Percentiles rank a stretch among this genome's conserved stretches.
Evolutionary conservation across 2,113 vertebrate genomes (phyloP).

Genomic region (Alosa alosa): DNA sequence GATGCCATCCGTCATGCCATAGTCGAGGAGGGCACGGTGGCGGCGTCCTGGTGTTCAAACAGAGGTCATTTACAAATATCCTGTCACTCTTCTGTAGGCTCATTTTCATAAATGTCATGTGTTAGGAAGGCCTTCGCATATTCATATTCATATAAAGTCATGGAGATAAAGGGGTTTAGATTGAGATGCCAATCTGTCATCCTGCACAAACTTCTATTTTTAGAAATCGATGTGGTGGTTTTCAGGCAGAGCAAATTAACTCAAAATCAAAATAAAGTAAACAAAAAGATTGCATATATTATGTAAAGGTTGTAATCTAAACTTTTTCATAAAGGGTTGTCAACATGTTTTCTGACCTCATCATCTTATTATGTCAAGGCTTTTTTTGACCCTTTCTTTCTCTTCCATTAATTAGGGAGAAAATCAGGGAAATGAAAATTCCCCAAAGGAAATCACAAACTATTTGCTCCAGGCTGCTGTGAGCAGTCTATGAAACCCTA

Average conservation of each 20-base stretch:
- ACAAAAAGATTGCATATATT: neutral
- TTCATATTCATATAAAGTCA: neutral
- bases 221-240: neutral
- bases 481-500: neutral
- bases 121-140: neutral
- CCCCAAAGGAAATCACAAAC: neutral
- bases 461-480: neutral
- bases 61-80: neutral
- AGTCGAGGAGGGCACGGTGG: neutral
- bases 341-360: neutral
- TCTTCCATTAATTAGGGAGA: neutral
- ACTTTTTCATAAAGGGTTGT: neutral
- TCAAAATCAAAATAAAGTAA: neutral
- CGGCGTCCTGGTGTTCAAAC: neutral
- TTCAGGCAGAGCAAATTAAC: too few species aligned
- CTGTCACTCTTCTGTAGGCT: neutral
- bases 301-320: neutral
- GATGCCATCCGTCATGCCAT: neutral
- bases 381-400: neutral
- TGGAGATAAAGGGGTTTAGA: neutral
- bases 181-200: neutral
- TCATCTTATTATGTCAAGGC: neutral
- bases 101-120: neutral
- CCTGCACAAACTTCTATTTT: neutral
- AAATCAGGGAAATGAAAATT: neutral